phyloP scores from a whole-genome alignment of 2,113 vertebrate genomes.

The Condylura cristata region DNA sequence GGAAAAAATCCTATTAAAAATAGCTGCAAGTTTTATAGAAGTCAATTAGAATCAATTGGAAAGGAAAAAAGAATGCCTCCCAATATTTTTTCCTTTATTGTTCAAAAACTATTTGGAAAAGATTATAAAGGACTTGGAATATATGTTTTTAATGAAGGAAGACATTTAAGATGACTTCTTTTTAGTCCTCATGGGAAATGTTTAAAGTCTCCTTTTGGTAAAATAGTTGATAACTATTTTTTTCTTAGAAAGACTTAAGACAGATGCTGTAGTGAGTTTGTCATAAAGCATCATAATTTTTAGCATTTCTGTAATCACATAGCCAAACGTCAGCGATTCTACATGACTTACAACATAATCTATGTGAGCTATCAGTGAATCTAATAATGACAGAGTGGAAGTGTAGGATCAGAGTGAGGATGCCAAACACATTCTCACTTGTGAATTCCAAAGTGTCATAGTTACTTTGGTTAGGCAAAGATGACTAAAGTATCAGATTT shows the following conservation, averaged over 20 bases:
- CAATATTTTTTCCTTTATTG: slow-evolving; percentile 3
- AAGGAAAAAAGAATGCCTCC: neutral
- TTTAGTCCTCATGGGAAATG: neutral
- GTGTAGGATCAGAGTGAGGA: neutral
- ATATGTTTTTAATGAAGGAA: neutral
- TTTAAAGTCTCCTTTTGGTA: neutral
- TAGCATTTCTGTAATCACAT: slow-evolving; percentile 3
- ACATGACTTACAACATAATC: neutral
- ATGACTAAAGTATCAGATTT: neutral
- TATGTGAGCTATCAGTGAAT: neutral
- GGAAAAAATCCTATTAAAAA: neutral
- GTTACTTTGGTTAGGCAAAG: no score
- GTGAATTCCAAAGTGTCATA: no score
- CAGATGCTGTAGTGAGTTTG: neutral
- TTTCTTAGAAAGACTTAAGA: neutral
- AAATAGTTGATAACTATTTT: neutral
- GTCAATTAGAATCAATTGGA: neutral
- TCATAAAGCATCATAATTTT: neutral
- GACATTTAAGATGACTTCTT: neutral
- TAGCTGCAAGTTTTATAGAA: slow-evolving; percentile 22
- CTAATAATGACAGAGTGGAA: neutral
- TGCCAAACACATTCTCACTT: neutral
- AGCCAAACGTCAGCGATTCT: neutral
- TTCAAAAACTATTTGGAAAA: slow-evolving; percentile 10
- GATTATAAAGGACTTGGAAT: neutral